Conservation (phyloP, 2,888 invertebrate species). For the Drosophila multiciliata region DNA sequence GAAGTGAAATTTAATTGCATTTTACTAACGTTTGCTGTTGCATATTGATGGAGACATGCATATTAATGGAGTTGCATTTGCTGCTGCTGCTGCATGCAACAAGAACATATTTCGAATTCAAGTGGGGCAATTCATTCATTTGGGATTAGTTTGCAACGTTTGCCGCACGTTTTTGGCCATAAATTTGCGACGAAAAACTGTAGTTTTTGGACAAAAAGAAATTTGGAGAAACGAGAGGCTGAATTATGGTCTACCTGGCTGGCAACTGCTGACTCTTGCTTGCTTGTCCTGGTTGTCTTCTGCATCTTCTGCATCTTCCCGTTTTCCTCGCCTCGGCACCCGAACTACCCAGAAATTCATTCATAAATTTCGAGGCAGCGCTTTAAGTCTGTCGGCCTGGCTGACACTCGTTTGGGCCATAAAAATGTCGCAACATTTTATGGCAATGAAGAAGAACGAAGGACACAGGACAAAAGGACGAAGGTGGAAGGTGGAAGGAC, state of each 20-base stretch:
- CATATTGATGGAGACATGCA: constrained; percentile 66
- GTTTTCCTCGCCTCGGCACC: not conserved
- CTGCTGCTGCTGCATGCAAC: constrained; percentile 4
- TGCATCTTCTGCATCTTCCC: not conserved
- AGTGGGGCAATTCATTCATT: constrained; percentile 74
- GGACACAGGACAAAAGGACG: constrained; percentile 17
- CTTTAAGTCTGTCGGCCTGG: constrained; percentile 54
- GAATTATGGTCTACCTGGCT: constrained; percentile 70
- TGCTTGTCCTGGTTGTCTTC: not conserved
- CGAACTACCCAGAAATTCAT: constrained; percentile 59
- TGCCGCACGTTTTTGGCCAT: constrained; percentile 61
- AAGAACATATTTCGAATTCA: constrained; percentile 28
- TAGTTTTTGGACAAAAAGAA: constrained; percentile 49
- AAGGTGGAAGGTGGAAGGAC: constrained; percentile 24
- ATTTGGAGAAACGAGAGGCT: constrained; percentile 51
- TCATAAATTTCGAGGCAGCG: constrained; percentile 75
- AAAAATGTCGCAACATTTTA: constrained; percentile 79
- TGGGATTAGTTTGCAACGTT: constrained; percentile 65
- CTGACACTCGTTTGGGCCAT: constrained; percentile 71
- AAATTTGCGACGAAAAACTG: constrained; percentile 59
- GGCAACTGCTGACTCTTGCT: constrained; percentile 19
- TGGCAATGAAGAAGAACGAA: constrained; percentile 27
- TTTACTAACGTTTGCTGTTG: constrained; percentile 6
- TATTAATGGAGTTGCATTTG: constrained; percentile 61
- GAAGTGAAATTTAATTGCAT: not conserved